A percentile compares a stretch with the other conserved stretches of the same genome.
Conservation (phyloP, 2,113 vertebrate species). For the Petroica traversi region DNA sequence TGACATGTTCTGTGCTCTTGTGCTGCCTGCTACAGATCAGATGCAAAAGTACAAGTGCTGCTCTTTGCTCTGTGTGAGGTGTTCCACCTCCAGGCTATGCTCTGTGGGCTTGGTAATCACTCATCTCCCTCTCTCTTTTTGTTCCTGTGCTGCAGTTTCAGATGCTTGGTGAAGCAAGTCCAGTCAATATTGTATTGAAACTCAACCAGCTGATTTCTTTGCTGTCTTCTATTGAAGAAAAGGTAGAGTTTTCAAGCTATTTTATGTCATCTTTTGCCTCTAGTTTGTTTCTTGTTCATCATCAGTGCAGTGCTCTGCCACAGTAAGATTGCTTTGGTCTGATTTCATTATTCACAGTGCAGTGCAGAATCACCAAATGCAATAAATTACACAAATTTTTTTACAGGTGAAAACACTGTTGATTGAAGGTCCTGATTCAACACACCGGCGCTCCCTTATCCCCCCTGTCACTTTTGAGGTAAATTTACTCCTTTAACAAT, state of each 20-base stretch:
- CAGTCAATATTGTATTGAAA: constrained; percentile 75
- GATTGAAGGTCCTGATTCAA: constrained; percentile 85
- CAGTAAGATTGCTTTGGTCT: not conserved
- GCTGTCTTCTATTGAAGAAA: constrained; percentile 91
- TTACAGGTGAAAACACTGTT: constrained; percentile 86
- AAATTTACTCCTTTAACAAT: not conserved
- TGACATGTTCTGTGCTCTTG: not conserved
- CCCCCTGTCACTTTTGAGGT: constrained; percentile 92
- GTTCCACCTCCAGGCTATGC: not conserved
- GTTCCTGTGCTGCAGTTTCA: constrained; percentile 46
- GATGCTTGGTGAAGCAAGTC: constrained; percentile 77
- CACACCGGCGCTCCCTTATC: constrained; percentile 88
- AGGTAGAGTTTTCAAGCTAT: constrained; percentile 74
- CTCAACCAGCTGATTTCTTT: constrained; percentile 88
- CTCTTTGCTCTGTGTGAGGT: not conserved
- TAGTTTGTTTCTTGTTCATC: not conserved
- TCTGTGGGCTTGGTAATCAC: not conserved
- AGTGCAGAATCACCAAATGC: not conserved
- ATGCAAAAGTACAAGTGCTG: not conserved
- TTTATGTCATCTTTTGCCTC: not conserved
- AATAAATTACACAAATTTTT: not conserved
- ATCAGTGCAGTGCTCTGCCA: not conserved
- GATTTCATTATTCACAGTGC: not conserved
- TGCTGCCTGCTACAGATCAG: not conserved
- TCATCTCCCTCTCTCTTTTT: not conserved